Percentiles rank a stretch among this genome's conserved stretches.
Evolutionary conservation across 2,888 invertebrate genomes (phyloP).

Genomic region (Apamea anceps): DNA sequence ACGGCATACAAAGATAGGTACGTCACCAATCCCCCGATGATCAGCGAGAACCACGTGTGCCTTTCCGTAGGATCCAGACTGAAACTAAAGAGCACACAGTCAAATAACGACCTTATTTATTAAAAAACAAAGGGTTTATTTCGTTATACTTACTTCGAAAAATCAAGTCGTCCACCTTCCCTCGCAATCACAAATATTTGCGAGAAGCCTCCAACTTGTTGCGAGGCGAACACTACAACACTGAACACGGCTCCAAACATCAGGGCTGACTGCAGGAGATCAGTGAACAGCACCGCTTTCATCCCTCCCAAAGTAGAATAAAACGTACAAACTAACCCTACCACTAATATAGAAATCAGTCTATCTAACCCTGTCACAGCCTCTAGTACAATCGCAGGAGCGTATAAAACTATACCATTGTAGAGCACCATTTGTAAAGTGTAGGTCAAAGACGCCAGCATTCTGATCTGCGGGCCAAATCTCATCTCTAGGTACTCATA

Average conservation of each 20-base stretch:
- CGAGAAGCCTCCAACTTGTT: slow-evolving; percentile 92
- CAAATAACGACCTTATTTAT: neutral
- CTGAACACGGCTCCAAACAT: slow-evolving; percentile 96
- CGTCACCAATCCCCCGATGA: slow-evolving; percentile 95
- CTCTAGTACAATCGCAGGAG: slow-evolving; percentile 97
- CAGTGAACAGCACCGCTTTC: slow-evolving; percentile 97
- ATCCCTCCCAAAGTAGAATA: slow-evolving; percentile 97
- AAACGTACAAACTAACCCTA: slow-evolving; percentile 95
- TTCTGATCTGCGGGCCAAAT: slow-evolving; percentile 94
- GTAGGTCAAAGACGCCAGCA: slow-evolving; percentile 95
- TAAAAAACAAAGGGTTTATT: neutral
- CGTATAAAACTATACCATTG: slow-evolving; percentile 97
- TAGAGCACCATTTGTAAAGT: slow-evolving; percentile 97
- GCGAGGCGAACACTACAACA: slow-evolving; percentile 93
- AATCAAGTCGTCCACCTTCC: slow-evolving; percentile 92
- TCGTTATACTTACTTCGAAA: slow-evolving; percentile 90
- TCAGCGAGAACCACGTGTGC: slow-evolving; percentile 95
- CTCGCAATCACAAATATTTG: slow-evolving; percentile 93
- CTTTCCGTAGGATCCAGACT: slow-evolving; percentile 95
- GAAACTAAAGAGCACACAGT: slow-evolving; percentile 88
- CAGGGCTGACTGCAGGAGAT: slow-evolving; percentile 95
- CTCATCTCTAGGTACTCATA: slow-evolving; percentile 98
- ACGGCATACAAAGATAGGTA: slow-evolving; percentile 96
- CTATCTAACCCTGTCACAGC: slow-evolving; percentile 95
- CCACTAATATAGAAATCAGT: slow-evolving; percentile 93